These are phyloP conservation scores for Acromyrmex charruanus DNA, from an alignment of 1,140 invertebrate species.

Conservation along the genomic window DNA sequence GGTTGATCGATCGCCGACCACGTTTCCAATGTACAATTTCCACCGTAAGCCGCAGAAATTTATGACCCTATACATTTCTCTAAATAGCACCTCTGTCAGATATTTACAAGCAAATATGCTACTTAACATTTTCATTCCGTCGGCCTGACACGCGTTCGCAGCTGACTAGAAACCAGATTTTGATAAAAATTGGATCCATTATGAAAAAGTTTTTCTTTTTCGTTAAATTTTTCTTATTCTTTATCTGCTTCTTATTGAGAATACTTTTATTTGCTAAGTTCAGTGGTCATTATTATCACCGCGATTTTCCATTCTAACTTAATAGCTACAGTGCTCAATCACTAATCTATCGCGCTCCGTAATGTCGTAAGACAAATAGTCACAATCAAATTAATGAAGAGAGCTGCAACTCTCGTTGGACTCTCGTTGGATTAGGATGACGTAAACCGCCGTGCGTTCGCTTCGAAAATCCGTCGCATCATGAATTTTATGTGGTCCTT, in stretches of 20 bases:
- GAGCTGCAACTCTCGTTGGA: background rate
- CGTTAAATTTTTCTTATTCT: background rate
- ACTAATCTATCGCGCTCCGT: background rate
- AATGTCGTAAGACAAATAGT: slow-evolving; percentile 11
- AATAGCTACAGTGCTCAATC: background rate
- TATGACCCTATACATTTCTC: slow-evolving; percentile 37
- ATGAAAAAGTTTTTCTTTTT: background rate
- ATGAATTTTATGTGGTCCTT: slow-evolving; percentile 33
- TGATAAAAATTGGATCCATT: background rate
- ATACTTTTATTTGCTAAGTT: background rate
- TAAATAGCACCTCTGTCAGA: background rate
- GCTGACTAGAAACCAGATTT: background rate
- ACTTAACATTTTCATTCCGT: slow-evolving; percentile 25
- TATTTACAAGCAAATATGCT: slow-evolving; percentile 8
- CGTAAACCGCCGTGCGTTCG: slow-evolving; percentile 4
- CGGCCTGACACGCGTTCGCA: background rate
- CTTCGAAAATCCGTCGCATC: slow-evolving; percentile 31
- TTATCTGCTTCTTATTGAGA: background rate
- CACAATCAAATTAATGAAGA: slow-evolving; percentile 9
- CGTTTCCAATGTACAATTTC: slow-evolving; percentile 40
- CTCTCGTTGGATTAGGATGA: slow-evolving; percentile 1
- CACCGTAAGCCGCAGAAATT: slow-evolving; percentile 48
- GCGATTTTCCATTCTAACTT: slow-evolving; percentile 12
- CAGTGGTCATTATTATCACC: background rate
- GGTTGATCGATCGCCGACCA: slow-evolving; percentile 32